A percentile compares a stretch with the other conserved stretches of the same genome.
Evolutionary conservation across 2,113 vertebrate species (phyloP).

Genomic region (Ammodytes dubius): DNA sequence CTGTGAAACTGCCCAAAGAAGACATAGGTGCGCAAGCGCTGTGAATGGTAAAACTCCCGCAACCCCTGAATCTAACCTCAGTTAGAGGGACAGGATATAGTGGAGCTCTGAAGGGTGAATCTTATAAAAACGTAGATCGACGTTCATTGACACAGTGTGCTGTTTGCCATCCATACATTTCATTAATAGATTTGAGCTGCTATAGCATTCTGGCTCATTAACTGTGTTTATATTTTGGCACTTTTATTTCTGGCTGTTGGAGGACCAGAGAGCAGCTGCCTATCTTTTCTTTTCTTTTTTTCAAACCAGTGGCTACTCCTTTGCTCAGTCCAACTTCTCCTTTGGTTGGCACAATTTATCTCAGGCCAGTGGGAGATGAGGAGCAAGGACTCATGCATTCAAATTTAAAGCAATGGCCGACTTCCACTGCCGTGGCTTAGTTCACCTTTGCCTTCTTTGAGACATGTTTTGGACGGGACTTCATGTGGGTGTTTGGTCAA

Average conservation of each 20-base stretch:
- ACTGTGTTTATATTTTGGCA: constrained; percentile 34
- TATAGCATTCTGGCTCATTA: constrained; percentile 22
- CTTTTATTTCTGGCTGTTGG: not conserved
- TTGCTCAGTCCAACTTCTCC: constrained; percentile 56
- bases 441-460: constrained; percentile 57
- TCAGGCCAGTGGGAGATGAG: constrained; percentile 52
- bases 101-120: not conserved
- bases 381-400: constrained; percentile 43
- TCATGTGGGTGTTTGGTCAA: constrained; percentile 68
- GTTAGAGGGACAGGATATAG: not conserved
- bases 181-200: constrained; percentile 8
- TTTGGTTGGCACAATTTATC: constrained; percentile 65
- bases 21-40: constrained; percentile 20
- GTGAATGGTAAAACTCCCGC: constrained; percentile 1
- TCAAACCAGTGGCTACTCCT: constrained; percentile 25
- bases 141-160: not conserved
- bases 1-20: constrained; percentile 38
- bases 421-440: constrained; percentile 39
- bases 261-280: constrained; percentile 56
- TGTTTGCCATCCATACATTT: not conserved
- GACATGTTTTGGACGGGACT: constrained; percentile 57
- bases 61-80: constrained; percentile 1
- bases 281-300: constrained; percentile 19
- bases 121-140: no score
- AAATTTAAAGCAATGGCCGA: constrained; percentile 51